These are phyloP conservation scores for Eulemur albifrons DNA, from an alignment of 2,797 vertebrate genomes.

Conservation along the genomic window DNA sequence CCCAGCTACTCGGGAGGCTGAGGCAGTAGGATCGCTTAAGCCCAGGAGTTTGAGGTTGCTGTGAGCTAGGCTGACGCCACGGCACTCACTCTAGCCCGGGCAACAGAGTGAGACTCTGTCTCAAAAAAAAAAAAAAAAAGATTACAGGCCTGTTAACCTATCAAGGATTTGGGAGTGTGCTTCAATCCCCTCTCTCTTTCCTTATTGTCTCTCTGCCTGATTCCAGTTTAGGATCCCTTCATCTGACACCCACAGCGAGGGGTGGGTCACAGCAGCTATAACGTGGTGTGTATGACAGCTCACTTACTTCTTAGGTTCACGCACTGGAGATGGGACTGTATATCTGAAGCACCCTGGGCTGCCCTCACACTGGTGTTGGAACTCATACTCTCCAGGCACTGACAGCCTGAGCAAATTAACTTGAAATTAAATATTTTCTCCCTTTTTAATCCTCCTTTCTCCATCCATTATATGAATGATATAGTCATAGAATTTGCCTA, in stretches of 20 bases:
- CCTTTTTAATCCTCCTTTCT: not conserved
- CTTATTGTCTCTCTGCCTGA: not conserved
- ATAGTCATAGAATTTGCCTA: not conserved
- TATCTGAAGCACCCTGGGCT: not conserved
- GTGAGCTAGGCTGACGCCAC: too few relatives aligned
- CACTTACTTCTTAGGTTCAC: not conserved
- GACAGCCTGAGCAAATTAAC: not conserved
- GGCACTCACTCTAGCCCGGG: too few relatives aligned
- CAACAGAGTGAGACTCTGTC: too few relatives aligned
- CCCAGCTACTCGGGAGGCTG: too few relatives aligned
- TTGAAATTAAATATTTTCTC: not conserved
- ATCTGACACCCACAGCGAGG: not conserved
- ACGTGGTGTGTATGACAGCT: fast-evolving
- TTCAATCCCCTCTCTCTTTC: not conserved
- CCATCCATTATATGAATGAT: not conserved
- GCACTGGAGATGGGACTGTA: not conserved
- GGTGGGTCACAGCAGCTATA: not conserved
- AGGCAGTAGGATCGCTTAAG: too few relatives aligned
- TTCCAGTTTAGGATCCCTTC: not conserved
- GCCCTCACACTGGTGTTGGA: not conserved
- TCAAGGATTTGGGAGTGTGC: not conserved
- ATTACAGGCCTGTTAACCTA: not conserved
- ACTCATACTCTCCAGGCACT: not conserved
- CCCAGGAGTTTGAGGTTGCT: too few relatives aligned
- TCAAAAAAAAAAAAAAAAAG: not conserved